phyloP scores from a whole-genome alignment of 2,797 vertebrate genomes.

The Lagodon rhomboides region DNA sequence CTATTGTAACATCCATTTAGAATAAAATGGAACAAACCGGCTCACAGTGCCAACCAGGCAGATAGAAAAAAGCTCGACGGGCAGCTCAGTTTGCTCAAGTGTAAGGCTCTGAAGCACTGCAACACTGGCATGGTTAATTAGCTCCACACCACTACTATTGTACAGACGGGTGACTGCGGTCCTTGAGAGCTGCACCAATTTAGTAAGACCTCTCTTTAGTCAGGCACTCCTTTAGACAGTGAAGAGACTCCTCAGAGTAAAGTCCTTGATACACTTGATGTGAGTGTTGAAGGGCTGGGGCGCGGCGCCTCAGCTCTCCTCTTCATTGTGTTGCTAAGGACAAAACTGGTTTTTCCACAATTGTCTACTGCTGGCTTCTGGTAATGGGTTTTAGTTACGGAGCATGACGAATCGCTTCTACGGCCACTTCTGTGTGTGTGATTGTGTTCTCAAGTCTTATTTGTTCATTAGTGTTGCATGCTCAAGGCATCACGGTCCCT shows the following conservation, averaged over 20 bases:
- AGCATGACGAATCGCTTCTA: conserved; percentile 59
- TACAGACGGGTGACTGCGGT: conserved; percentile 67
- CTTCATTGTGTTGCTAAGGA: conserved; percentile 48
- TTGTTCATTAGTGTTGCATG: conserved; percentile 13
- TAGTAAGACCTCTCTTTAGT: conserved; percentile 57
- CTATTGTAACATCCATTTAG: conserved; percentile 69
- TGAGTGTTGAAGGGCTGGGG: conserved; percentile 46
- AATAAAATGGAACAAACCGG: conserved; percentile 65
- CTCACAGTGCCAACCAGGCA: conserved; percentile 54
- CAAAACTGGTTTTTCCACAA: conserved; percentile 51
- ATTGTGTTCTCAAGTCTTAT: conserved; percentile 42
- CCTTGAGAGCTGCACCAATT: conserved; percentile 68
- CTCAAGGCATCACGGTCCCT: conserved; percentile 94
- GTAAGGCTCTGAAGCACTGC: conserved; percentile 73
- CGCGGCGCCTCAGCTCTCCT: conserved; percentile 24
- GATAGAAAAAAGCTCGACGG: conserved; percentile 58
- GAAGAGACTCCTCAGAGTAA: conserved; percentile 59
- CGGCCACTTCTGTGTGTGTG: conserved; percentile 46
- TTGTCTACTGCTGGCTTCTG: conserved; percentile 52
- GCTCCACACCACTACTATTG: conserved; percentile 68
- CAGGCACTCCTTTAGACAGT: conserved; percentile 62
- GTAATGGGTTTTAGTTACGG: conserved; percentile 65
- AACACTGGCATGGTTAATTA: conserved; percentile 69
- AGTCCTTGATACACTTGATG: conserved; percentile 57
- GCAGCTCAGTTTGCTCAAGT: conserved; percentile 68